Conservation (phyloP, 2,888 invertebrate species). For the Choristoneura rosaceana region DNA sequence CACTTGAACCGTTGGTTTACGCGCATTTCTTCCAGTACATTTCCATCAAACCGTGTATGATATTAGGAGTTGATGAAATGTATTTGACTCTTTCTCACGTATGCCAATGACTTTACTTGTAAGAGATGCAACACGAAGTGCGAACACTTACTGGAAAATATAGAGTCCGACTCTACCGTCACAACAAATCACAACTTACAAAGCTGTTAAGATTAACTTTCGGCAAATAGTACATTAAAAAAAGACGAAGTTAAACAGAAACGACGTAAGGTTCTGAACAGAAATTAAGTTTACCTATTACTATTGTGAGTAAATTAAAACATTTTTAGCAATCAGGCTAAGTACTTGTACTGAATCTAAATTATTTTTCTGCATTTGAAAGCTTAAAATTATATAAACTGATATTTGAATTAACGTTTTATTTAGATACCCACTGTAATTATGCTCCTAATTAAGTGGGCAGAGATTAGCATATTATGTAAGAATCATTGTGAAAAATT, state of each 20-base stretch:
- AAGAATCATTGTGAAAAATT: background rate
- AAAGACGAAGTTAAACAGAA: too few species aligned
- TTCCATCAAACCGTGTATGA: slow-evolving; percentile 66
- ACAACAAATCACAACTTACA: background rate
- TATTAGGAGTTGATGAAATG: slow-evolving; percentile 53
- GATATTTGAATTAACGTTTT: background rate
- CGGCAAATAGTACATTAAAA: too few species aligned
- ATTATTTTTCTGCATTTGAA: background rate
- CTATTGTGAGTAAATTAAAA: too few species aligned
- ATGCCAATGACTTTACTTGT: background rate
- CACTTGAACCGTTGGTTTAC: slow-evolving; percentile 54
- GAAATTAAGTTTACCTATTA: too few species aligned
- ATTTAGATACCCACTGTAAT: background rate
- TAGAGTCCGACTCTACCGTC: background rate
- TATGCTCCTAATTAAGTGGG: background rate
- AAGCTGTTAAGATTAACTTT: background rate
- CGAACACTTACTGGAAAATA: background rate
- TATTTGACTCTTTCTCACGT: slow-evolving; percentile 53
- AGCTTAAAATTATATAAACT: background rate
- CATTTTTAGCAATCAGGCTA: too few species aligned
- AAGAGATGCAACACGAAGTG: background rate
- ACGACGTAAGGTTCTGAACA: too few species aligned
- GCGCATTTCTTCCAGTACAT: slow-evolving; percentile 74
- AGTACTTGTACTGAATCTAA: background rate
- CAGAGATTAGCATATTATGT: background rate